Evolutionary conservation across 1,140 invertebrate species (phyloP).

Genomic region (Calycopis cecrops): DNA sequence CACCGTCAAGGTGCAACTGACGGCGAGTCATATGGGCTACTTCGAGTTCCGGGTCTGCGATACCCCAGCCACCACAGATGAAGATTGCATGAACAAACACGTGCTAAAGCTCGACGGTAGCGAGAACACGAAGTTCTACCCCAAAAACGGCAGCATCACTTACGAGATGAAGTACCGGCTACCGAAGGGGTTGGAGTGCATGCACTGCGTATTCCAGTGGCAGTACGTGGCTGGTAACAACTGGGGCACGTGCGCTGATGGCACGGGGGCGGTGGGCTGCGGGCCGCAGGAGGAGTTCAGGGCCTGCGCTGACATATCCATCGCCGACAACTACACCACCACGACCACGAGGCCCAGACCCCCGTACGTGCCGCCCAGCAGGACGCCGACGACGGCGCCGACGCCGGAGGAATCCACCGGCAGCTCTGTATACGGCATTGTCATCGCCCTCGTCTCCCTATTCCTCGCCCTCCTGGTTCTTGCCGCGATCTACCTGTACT

Average conservation of each 20-base stretch:
- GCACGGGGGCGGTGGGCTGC: slow-evolving; percentile 84
- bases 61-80: slow-evolving; percentile 76
- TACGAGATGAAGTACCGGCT: slow-evolving; percentile 85
- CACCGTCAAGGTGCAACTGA: slow-evolving; percentile 84
- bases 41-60: slow-evolving; percentile 93
- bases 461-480: slow-evolving; percentile 52
- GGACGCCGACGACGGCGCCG: slow-evolving; percentile 48
- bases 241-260: slow-evolving; percentile 85
- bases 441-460: slow-evolving; percentile 53
- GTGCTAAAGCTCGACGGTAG: slow-evolving; percentile 75
- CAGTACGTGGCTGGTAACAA: slow-evolving; percentile 87
- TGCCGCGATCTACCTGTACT: slow-evolving; percentile 65
- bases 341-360: slow-evolving; percentile 54
- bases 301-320: slow-evolving; percentile 87
- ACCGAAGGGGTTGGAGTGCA: slow-evolving; percentile 81
- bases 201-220: slow-evolving; percentile 89
- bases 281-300: slow-evolving; percentile 92
- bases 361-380: slow-evolving; percentile 56
- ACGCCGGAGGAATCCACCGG: slow-evolving; percentile 49
- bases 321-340: slow-evolving; percentile 74
- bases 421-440: slow-evolving; percentile 53
- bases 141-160: slow-evolving; percentile 84
- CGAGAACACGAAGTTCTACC: slow-evolving; percentile 80
- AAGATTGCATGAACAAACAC: slow-evolving; percentile 86
- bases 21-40: slow-evolving; percentile 87